Base-by-base conservation (phyloP, 2,113 vertebrate genomes). In the Nesoenas mayeri region DNA sequence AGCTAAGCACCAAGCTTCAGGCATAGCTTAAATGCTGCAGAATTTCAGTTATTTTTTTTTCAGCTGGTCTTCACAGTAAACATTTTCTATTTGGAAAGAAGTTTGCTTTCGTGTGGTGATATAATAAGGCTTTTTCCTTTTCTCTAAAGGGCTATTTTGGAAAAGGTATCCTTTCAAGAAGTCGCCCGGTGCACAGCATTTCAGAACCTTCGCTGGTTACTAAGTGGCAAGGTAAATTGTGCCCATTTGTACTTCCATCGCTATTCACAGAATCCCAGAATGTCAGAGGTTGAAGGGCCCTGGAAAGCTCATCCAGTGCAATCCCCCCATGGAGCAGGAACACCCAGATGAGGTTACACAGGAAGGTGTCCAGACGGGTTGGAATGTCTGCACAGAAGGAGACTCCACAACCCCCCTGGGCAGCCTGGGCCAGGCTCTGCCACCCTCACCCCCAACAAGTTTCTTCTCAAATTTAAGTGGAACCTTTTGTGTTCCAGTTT, bases 131-230 rank as follows among this genome's bases (percentile, higher is more conserved):
- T 24, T 78, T 78, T 74, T 48, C 44, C n/a, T 92, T 70, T 50
- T 84, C 56, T 87, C 20, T 91, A 40, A 85, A 99, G 99, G 99
- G 99, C 51, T 99, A 98, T 91, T 99, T 99, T 97, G 99, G 99
- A 47, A 99, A 99, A 98, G 99, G 99, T 4, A 85, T 99, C 85
- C 97, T 99, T 70, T 99, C 99, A 54, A 98, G 98, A 97, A 98
- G 98, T 92, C 96, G 98, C 60, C 99, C 99, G 0, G 97, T 97
- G 67, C 98, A 99, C 97, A 98, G 96, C 89, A 91, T 99, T 91
- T 99, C 98, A 42, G 97, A 98, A 64, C 96, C 97, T 42, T 69
- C 56, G 32, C 86, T 98, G 81, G 75, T 73, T 86, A 64, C 95
- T 12, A 98, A 97, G 60, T 99, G 99, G 99, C 98, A 98, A 97